These are phyloP conservation scores for Zonitis immaculata DNA, from an alignment of 2,888 invertebrate genomes.

Conservation along the genomic window DNA sequence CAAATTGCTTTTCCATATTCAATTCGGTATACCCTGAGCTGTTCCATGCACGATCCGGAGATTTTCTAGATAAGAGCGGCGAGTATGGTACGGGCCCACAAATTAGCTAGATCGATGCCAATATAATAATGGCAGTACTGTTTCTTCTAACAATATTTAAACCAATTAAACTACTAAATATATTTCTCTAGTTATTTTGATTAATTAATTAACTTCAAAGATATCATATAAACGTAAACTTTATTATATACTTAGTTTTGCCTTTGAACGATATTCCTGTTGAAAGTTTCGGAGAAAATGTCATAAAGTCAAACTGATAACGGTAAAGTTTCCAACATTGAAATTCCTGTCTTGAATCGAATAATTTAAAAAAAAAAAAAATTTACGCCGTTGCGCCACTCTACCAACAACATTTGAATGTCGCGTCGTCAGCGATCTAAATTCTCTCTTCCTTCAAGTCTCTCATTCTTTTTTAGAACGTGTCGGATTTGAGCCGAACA, in stretches of 20 bases:
- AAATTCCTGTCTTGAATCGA: background rate
- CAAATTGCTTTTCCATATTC: slow-evolving; percentile 20
- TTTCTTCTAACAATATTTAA: no score
- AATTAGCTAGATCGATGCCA: slow-evolving; percentile 20
- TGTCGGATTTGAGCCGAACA: background rate
- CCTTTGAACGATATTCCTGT: no score
- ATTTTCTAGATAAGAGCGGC: slow-evolving; percentile 30
- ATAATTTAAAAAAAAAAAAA: background rate
- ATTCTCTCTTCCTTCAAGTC: background rate
- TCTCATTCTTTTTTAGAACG: background rate
- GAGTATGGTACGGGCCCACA: slow-evolving; percentile 18
- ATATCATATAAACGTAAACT: no score
- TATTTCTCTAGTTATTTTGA: no score
- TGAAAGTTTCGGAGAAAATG: no score
- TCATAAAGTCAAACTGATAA: background rate
- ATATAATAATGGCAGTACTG: background rate
- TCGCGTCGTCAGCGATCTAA: background rate
- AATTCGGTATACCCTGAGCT: slow-evolving; percentile 20
- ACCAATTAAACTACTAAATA: no score
- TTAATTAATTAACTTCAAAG: background rate
- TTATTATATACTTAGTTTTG: no score
- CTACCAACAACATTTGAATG: background rate
- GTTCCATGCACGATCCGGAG: slow-evolving; percentile 16
- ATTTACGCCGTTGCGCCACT: background rate
- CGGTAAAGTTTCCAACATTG: background rate